These are phyloP conservation scores for Moxostoma hubbsi DNA, from an alignment of 2,797 vertebrate genomes.

Conservation along the genomic window DNA sequence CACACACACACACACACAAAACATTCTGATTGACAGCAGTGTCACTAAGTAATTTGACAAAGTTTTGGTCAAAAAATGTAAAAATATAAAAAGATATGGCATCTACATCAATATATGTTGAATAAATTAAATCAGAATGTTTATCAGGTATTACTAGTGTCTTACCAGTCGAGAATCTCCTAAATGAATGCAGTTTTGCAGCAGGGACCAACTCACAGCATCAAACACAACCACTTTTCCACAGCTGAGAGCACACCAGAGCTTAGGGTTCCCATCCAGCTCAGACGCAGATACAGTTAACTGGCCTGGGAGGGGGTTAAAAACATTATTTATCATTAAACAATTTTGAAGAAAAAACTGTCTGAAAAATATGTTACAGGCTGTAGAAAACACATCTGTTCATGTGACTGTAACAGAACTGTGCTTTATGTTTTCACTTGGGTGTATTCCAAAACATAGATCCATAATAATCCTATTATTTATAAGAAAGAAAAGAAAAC, in stretches of 20 bases:
- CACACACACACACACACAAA: too few species aligned
- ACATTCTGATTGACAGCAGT: too few species aligned
- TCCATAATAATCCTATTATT: background rate
- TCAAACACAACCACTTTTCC: slow-evolving; percentile 93
- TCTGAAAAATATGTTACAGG: too few species aligned
- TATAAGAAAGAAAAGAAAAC: too few species aligned
- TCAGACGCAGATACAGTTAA: slow-evolving; percentile 41
- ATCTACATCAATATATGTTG: background rate
- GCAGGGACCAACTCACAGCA: slow-evolving; percentile 91
- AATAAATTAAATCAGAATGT: background rate
- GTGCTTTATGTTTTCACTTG: too few species aligned
- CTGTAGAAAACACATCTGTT: too few species aligned
- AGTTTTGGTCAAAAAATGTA: too few species aligned
- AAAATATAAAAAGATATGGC: too few species aligned
- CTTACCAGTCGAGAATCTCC: slow-evolving; percentile 79
- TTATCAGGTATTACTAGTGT: background rate
- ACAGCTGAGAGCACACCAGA: slow-evolving; percentile 85
- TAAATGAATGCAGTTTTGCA: slow-evolving; percentile 86
- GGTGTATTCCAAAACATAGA: background rate
- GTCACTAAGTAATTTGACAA: too few species aligned
- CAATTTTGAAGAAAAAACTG: too few species aligned
- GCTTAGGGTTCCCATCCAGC: slow-evolving; percentile 71
- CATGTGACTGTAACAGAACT: too few species aligned
- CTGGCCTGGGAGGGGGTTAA: slow-evolving; percentile 5
- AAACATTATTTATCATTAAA: background rate